Base-by-base conservation (phyloP, 2,113 vertebrate genomes). In the Corydoras maculifer region DNA sequence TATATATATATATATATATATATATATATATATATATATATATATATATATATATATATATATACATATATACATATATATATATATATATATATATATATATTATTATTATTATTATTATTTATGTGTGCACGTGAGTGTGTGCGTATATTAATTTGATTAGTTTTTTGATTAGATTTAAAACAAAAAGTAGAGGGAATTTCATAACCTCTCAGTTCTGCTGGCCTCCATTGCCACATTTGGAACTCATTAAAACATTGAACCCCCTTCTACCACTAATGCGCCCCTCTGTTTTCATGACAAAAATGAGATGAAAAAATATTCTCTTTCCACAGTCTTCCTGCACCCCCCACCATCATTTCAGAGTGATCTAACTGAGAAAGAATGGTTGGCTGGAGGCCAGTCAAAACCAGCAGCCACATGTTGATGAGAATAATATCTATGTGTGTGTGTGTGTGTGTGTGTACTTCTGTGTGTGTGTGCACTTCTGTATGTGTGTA, bases 181-280 rank as follows among this genome's bases (percentile, higher is more conserved):
- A 43, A 0, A 43, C 35, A 43, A 2, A 43, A 8, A 43, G 7
- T 43, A 43, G 35, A 43, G 35, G 35, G 35, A 2, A 43, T 43
- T 43, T 43, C 35, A 43, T 43, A 43, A 43, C 35, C 35, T 43
- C 35, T 43, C 35, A 43, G 35, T 85, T 43, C 7, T 43, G 35
- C 35, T 43, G 35, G 35, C 35, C 35, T 43, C 35, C 35, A 81
- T 83, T 85, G 78, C 85, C 87, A 89, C 89, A 91, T 91, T 90
- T 91, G 90, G 89, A 91, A 90, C 85, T 91, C 88, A 90, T 91
- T 91, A 90, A 86, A 85, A 67, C 68, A 71, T 59, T 73, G 30
- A 49, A 79, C 80, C 77, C 77, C 67, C 65, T 54, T 35, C 68
- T 32, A 64, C 74, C 73, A 43, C 67, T 49, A 72, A 58, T 62